A percentile compares a stretch with the other conserved stretches of the same genome.
phyloP scores from a whole-genome alignment of 2,113 vertebrate species.

The Tautogolabrus adspersus region DNA sequence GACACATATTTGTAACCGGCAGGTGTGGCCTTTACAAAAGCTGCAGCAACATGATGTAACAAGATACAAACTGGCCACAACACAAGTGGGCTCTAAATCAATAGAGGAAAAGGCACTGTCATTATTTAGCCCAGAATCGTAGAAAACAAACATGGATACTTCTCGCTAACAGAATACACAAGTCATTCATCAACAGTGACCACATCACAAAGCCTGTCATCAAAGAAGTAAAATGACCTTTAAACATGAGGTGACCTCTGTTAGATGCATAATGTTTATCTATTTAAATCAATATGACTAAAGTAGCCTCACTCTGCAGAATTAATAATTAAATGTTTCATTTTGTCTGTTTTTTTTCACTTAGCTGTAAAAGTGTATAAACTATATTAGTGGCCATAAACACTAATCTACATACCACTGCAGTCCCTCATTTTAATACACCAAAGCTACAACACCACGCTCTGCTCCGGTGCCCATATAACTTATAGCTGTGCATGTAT shows the following conservation, averaged over 20 bases:
- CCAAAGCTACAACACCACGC: neutral
- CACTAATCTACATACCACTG: too few species aligned
- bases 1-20: neutral
- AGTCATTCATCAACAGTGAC: neutral
- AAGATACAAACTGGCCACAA: too few species aligned
- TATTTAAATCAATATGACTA: neutral
- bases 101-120: too few species aligned
- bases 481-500: neutral
- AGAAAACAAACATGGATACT: too few species aligned
- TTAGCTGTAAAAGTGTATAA: neutral
- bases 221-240: too few species aligned
- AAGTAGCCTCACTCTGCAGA: neutral
- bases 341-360: neutral
- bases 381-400: too few species aligned
- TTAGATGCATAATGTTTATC: neutral
- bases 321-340: constrained; percentile 13
- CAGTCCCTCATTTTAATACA: neutral
- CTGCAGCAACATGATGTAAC: neutral
- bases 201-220: too few species aligned
- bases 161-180: too few species aligned
- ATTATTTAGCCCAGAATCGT: too few species aligned
- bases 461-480: neutral
- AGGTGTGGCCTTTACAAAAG: neutral
- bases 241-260: neutral
- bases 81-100: too few species aligned